Evolutionary conservation across 2,113 vertebrate genomes (phyloP).

Genomic region (Leiothrix lutea): DNA sequence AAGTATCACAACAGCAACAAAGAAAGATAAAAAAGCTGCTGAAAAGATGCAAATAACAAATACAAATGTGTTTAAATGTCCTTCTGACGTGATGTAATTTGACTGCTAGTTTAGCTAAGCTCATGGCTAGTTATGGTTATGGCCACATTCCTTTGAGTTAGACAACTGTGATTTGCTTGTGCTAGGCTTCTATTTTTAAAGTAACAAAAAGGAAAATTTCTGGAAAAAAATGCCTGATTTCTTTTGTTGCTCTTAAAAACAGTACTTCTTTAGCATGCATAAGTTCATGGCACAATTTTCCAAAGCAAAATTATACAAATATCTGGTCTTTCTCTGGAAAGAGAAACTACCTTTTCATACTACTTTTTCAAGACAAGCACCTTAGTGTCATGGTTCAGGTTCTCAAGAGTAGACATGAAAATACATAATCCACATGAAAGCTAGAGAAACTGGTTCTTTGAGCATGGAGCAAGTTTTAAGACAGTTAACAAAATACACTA

Average conservation of each 20-base stretch:
- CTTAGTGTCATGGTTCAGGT: background rate
- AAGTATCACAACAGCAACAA: slow-evolving; percentile 53
- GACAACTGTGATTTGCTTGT: slow-evolving; percentile 22
- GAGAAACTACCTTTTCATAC: background rate
- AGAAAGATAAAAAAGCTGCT: slow-evolving; percentile 44
- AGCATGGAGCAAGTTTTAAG: background rate
- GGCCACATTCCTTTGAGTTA: slow-evolving; percentile 51
- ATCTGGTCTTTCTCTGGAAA: background rate
- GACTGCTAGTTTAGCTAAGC: slow-evolving; percentile 59
- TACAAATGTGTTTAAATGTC: slow-evolving; percentile 62
- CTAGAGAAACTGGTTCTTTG: background rate
- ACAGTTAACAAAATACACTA: background rate
- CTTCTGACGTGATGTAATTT: slow-evolving; percentile 61
- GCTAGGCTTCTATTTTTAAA: slow-evolving; percentile 38
- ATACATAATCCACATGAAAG: background rate
- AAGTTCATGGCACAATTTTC: background rate
- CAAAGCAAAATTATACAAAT: background rate
- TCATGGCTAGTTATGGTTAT: slow-evolving; percentile 52
- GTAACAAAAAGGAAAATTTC: slow-evolving; percentile 9
- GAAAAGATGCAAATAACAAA: slow-evolving; percentile 67
- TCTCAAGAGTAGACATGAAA: background rate
- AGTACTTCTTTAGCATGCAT: background rate
- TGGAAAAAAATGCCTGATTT: background rate
- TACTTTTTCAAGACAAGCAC: background rate
- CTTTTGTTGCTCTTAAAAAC: background rate